These are phyloP conservation scores for Tenthredo distinguenda DNA, from an alignment of 2,888 invertebrate species.

Conservation along the genomic window DNA sequence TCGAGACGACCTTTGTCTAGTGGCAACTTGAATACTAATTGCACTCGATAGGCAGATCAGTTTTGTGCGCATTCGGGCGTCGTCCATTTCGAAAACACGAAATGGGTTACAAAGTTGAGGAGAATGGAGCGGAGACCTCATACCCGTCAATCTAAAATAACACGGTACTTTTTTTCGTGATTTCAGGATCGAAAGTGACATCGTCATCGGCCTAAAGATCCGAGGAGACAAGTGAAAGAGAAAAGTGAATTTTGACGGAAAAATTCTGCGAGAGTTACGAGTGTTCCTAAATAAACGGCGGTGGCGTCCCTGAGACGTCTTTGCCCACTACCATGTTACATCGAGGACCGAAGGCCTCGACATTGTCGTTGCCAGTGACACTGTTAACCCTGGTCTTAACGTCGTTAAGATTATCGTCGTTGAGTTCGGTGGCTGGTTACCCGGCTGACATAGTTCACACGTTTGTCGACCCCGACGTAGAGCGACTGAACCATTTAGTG, in stretches of 20 bases:
- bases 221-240: background rate
- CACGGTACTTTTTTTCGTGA: background rate
- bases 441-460: slow-evolving; percentile 84
- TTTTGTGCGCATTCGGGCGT: background rate
- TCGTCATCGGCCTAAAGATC: background rate
- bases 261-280: slow-evolving; percentile 8
- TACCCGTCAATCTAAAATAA: background rate
- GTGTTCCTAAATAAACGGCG: slow-evolving; percentile 11
- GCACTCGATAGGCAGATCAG: background rate
- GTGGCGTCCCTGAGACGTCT: slow-evolving; percentile 42
- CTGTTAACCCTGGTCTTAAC: slow-evolving; percentile 3
- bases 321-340: slow-evolving; percentile 8
- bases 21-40: background rate
- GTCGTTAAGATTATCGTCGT: slow-evolving; percentile 16
- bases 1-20: background rate
- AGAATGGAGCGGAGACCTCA: background rate
- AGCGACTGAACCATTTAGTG: slow-evolving; percentile 92
- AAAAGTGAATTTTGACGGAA: background rate
- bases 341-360: slow-evolving; percentile 15
- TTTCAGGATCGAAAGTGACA: slow-evolving; percentile 32
- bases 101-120: background rate
- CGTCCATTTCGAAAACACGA: background rate
- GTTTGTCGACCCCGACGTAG: slow-evolving; percentile 84
- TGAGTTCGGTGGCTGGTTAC: background rate
- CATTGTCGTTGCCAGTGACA: slow-evolving; percentile 16